Evolutionary conservation across 2,113 vertebrate genomes (phyloP).

Genomic region (Odocoileus hemionus): DNA sequence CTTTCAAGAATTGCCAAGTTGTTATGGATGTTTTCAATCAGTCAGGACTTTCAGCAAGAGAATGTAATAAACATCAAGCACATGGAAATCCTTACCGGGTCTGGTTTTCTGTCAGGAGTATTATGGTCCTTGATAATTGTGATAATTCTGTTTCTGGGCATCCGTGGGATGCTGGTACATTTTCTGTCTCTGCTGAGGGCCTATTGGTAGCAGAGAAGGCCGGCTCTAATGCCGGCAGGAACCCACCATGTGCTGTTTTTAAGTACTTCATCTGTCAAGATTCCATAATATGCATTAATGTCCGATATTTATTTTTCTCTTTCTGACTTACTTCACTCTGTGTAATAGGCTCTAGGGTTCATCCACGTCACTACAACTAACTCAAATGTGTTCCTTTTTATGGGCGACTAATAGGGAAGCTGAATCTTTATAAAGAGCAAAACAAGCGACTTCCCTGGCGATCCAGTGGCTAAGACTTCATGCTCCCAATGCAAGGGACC

Average conservation of each 20-base stretch:
- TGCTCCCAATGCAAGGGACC: neutral
- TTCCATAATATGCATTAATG: neutral
- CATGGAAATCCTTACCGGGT: fast-evolving
- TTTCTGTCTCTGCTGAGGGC: neutral
- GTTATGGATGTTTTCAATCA: fast-evolving
- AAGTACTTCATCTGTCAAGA: neutral
- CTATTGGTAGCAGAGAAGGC: neutral
- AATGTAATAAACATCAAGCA: neutral
- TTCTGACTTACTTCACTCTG: neutral
- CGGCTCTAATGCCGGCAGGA: neutral
- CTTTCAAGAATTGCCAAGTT: neutral
- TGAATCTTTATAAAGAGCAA: neutral
- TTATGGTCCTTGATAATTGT: neutral
- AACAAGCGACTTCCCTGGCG: neutral
- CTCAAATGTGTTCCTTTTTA: neutral
- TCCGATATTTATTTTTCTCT: neutral
- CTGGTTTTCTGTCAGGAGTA: neutral
- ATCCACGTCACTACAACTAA: neutral
- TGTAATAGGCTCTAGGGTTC: neutral
- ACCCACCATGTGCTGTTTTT: neutral
- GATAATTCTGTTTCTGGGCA: neutral
- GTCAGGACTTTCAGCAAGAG: neutral
- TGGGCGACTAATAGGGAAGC: neutral
- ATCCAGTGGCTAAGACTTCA: neutral
- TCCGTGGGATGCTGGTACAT: neutral